Base-by-base conservation (phyloP, 2,888 invertebrate species). In the Sthenelais limicola region DNA sequence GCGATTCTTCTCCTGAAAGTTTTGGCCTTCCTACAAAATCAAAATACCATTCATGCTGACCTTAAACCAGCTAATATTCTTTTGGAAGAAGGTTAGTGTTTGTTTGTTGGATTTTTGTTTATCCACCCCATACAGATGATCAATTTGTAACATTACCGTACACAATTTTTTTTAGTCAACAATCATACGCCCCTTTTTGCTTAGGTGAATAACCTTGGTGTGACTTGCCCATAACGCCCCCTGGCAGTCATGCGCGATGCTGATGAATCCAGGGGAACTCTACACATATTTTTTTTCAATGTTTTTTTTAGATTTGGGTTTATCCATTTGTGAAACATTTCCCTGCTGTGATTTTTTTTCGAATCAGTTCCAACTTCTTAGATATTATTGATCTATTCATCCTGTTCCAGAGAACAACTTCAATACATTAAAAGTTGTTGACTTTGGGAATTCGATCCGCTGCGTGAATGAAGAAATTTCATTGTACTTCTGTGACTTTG, bases 61-160 rank as follows among this genome's bases (percentile, higher is more conserved):
- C 79, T 86, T 18, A 86, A 86, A 75, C 84, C 85, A 15, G 83
- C 84, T n/a, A 86, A 85, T 73, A 80, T 85, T 51, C 80, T 85
- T 0, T 78, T 84, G 0, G 75, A 80, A 70, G 74, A 78, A 70
- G 80, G 85, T 85, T 24, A 32, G 52, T 48, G n/a, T n/a, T n/a
- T n/a, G n/a, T n/a, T n/a, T n/a, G n/a, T n/a, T n/a, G n/a, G n/a
- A n/a, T n/a, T n/a, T n/a, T n/a, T n/a, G n/a, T n/a, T n/a, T n/a
- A n/a, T n/a, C n/a, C n/a, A n/a, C n/a, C n/a, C n/a, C n/a, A n/a
- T n/a, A n/a, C n/a, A n/a, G n/a, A n/a, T n/a, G n/a, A n/a, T n/a
- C n/a, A n/a, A n/a, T n/a, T n/a, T n/a, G n/a, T n/a, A n/a, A n/a
- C n/a, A n/a, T n/a, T n/a, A n/a, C n/a, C n/a, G n/a, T n/a, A n/a